A percentile compares a stretch with the other conserved stretches of the same genome.
Conservation (phyloP, 2,888 invertebrate species). For the Caenorhabditis panamensis region DNA sequence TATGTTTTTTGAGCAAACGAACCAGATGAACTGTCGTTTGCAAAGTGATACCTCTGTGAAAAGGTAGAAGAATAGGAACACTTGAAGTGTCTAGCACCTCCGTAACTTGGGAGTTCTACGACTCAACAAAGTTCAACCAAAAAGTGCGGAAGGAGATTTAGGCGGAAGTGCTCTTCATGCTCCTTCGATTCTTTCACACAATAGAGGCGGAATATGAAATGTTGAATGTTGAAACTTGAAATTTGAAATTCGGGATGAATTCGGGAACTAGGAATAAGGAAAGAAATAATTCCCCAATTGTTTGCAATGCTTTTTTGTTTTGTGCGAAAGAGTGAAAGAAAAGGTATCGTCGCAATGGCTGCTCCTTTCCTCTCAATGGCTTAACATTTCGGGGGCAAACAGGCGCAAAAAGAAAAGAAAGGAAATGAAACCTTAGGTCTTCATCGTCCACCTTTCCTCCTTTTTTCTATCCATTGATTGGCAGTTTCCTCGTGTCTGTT, state of each 20-base stretch:
- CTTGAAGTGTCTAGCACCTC: constrained; percentile 17
- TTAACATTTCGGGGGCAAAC: constrained; percentile 63
- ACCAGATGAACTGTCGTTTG: neutral
- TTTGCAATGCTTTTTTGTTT: constrained; percentile 61
- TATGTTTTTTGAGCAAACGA: constrained; percentile 5
- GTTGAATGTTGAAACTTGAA: constrained; percentile 13
- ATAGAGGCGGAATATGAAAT: too few species aligned
- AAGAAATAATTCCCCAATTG: constrained; percentile 49
- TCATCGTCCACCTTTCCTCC: neutral
- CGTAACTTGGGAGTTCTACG: too few species aligned
- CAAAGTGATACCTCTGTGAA: constrained; percentile 5
- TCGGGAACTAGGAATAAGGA: too few species aligned
- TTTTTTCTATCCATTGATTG: constrained; percentile 37
- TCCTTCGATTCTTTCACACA: neutral
- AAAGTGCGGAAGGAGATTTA: constrained; percentile 1
- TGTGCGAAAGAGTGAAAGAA: constrained; percentile 36
- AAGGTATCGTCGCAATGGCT: constrained; percentile 8
- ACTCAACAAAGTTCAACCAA: constrained; percentile 3
- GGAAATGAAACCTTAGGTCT: constrained; percentile 50
- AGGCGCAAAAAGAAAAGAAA: constrained; percentile 41
- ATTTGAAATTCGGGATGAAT: too few species aligned
- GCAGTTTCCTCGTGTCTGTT: constrained; percentile 48
- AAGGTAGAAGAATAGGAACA: constrained; percentile 1
- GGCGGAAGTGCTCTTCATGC: constrained; percentile 18
- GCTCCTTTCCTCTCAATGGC: constrained; percentile 54